phyloP scores from a whole-genome alignment of 1,140 invertebrate species.

The Monomorium pharaonis region DNA sequence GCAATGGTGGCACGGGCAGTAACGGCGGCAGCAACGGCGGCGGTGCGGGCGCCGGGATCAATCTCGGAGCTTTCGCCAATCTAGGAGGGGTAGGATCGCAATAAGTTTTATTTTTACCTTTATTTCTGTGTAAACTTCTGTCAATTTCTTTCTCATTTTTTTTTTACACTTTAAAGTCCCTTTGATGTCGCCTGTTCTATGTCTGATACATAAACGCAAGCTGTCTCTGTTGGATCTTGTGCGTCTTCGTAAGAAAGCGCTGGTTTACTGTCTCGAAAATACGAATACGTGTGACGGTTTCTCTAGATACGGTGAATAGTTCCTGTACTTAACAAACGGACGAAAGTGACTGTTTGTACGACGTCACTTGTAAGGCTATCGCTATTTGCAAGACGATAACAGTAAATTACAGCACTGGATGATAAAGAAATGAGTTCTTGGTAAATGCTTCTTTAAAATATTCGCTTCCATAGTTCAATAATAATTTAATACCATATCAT shows the following conservation, averaged over 20 bases:
- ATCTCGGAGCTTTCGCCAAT: slow-evolving; percentile 73
- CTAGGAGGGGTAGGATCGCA: slow-evolving; percentile 81
- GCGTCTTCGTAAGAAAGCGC: neutral
- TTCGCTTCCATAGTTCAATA: neutral
- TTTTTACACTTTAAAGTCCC: slow-evolving; percentile 8
- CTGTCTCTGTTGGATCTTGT: slow-evolving; percentile 25
- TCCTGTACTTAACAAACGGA: slow-evolving; percentile 10
- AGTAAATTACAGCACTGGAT: neutral
- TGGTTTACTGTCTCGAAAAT: neutral
- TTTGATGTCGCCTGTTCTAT: slow-evolving; percentile 18
- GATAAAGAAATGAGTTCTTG: neutral
- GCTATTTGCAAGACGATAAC: slow-evolving; percentile 9
- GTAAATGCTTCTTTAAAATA: neutral
- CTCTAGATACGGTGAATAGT: neutral
- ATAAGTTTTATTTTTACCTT: slow-evolving; percentile 61
- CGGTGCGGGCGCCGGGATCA: slow-evolving; percentile 77
- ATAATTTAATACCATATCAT: neutral
- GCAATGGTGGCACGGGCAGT: slow-evolving; percentile 79
- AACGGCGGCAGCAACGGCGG: slow-evolving; percentile 77
- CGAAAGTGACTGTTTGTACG: neutral
- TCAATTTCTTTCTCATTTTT: neutral
- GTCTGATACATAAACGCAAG: slow-evolving; percentile 9
- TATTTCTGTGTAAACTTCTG: neutral
- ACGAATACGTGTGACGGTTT: neutral
- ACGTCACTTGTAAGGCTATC: neutral